Evolutionary conservation across 2,888 invertebrate genomes (phyloP).

Genomic region (Ormyrus nitidulus): DNA sequence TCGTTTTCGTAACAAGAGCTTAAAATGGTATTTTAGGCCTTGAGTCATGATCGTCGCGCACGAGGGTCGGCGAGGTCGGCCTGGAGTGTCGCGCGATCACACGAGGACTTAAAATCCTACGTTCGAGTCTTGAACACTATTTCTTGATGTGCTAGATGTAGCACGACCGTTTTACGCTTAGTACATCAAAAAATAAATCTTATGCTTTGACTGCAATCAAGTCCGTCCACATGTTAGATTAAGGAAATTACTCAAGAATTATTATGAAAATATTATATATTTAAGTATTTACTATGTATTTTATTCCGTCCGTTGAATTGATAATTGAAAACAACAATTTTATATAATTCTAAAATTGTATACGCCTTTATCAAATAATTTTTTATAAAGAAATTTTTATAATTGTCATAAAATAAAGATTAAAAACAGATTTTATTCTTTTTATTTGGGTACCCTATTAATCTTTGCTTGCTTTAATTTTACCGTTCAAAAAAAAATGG

Average conservation of each 20-base stretch:
- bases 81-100: too few species aligned
- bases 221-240: conserved; percentile 35
- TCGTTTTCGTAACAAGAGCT: too few species aligned
- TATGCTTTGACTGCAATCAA: conserved; percentile 12
- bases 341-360: conserved; percentile 13
- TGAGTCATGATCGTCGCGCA: too few species aligned
- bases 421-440: background rate
- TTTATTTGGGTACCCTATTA: too few species aligned
- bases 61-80: too few species aligned
- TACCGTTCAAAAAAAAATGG: too few species aligned
- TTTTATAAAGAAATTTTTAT: conserved; percentile 22
- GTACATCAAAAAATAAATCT: conserved; percentile 9
- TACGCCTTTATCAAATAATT: background rate
- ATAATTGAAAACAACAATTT: conserved; percentile 36
- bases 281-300: conserved; percentile 35
- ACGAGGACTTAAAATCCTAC: too few species aligned
- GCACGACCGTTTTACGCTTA: too few species aligned
- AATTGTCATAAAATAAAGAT: conserved; percentile 44
- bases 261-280: conserved; percentile 3
- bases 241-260: background rate
- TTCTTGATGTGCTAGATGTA: too few species aligned
- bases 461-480: too few species aligned
- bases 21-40: too few species aligned
- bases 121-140: too few species aligned
- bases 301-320: conserved; percentile 30